Base-by-base conservation (phyloP, 2,888 invertebrate genomes). In the Sinopyrophorus schimmeli region DNA sequence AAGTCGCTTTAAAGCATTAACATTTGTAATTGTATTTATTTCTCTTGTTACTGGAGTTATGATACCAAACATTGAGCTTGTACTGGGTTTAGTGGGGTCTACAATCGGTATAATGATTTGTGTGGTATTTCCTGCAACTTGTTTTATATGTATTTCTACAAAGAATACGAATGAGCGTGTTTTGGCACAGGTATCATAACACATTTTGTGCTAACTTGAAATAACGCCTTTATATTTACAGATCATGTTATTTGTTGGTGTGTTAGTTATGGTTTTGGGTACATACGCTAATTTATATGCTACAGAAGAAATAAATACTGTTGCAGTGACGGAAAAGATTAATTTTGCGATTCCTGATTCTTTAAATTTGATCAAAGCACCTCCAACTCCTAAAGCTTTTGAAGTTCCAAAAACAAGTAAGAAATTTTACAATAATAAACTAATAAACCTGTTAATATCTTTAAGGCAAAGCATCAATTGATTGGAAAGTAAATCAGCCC, bases 51-150 rank as follows among this genome's bases (percentile, higher is more conserved):
- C 89, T 44, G 94, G 93, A 7, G 81, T 98, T 37, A 71, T 93
- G 54, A 85, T 97, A 60, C 98, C 98, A 9, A 95, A 92, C 67
- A 92, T 93, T 47, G 93, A 98, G 76, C 81, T 97, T 62, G 92
- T 98, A 41, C 80, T 99, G 47, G 96, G 96, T 0, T 75, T 98
- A 20, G 87, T 94, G 21, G 98, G 98, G 1, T 92, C 97, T 1
- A 96, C 97, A 0, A 93, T 96, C 60, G 98, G 98, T 0, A 89
- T 93, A 7, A 81, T 92, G 57, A 87, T 98, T 57, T 96, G 96
- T 64, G 83, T 95, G 20, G 86, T 97, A 65, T 89, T 96, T 65
- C 98, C 98, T 0, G 89, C 95, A 0, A 81, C 90, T 0, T 90
- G 93, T 68, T 96, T 93, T 70, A 82, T 94, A 18, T 83, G 86